Percentiles rank a stretch among this genome's conserved stretches.
These are phyloP conservation scores for Lepilemur septentrionalis DNA, from an alignment of 2,797 vertebrate genomes.

Conservation along the genomic window DNA sequence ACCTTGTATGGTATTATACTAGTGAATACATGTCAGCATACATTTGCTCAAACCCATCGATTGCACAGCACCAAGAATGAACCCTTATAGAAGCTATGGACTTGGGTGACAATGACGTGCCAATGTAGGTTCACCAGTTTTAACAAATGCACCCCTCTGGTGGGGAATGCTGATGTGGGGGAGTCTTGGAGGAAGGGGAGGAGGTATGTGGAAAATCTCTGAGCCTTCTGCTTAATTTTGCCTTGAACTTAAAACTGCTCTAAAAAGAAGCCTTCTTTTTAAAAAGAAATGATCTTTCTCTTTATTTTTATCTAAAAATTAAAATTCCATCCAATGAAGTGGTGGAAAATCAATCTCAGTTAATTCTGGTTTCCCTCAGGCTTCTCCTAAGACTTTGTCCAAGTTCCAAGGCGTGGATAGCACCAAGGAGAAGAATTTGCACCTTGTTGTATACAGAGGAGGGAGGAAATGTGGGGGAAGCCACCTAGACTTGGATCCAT, in stretches of 20 bases:
- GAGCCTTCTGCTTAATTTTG: neutral
- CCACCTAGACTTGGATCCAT: neutral
- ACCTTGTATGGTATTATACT: too few relatives aligned
- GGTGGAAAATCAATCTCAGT: neutral
- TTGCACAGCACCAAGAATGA: neutral
- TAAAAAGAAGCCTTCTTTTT: neutral
- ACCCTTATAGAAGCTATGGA: neutral
- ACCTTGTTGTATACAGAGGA: neutral
- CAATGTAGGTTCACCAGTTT: neutral
- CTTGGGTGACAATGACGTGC: neutral
- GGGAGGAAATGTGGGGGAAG: neutral
- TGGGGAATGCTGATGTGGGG: neutral
- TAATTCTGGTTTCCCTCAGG: neutral
- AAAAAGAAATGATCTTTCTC: neutral
- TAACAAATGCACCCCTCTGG: neutral
- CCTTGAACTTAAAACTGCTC: neutral
- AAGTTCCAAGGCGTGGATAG: neutral
- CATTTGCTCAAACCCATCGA: neutral
- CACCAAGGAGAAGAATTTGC: neutral
- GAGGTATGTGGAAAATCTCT: neutral
- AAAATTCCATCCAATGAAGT: neutral
- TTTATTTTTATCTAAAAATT: neutral
- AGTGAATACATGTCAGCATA: too few relatives aligned
- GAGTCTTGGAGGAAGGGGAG: accelerated
- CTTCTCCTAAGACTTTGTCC: neutral